Conservation (phyloP, 2,888 invertebrate species). For the Lasioglossum pauxillum region DNA sequence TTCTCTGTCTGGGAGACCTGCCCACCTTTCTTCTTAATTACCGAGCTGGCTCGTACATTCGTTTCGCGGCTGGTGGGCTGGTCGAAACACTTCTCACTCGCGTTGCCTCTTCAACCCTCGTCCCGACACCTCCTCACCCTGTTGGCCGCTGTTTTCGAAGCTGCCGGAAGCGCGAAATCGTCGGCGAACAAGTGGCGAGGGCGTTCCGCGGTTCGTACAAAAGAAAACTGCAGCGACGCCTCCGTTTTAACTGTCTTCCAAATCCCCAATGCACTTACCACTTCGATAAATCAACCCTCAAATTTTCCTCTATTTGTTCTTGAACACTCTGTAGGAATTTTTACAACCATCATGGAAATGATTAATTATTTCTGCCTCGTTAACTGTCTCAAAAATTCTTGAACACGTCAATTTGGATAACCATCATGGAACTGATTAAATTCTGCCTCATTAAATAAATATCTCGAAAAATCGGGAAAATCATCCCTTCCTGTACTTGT, state of each 20-base stretch:
- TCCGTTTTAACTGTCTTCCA: neutral
- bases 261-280: neutral
- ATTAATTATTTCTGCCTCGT: too few species aligned
- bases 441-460: too few species aligned
- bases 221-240: neutral
- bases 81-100: conserved; percentile 41
- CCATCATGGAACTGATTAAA: too few species aligned
- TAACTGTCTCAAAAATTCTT: too few species aligned
- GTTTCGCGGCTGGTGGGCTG: conserved; percentile 58
- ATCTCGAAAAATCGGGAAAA: too few species aligned
- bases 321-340: too few species aligned
- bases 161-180: conserved; percentile 45
- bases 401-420: too few species aligned
- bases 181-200: conserved; percentile 32
- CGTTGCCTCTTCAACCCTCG: conserved; percentile 22
- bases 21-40: conserved; percentile 71
- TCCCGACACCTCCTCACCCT: conserved; percentile 25
- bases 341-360: too few species aligned
- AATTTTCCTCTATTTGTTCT: too few species aligned
- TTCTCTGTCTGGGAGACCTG: conserved; percentile 57
- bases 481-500: too few species aligned
- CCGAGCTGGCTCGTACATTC: conserved; percentile 58
- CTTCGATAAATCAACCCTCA: too few species aligned
- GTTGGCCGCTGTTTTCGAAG: conserved; percentile 13
- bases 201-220: conserved; percentile 18